Evolutionary conservation across 2,797 vertebrate genomes (phyloP).

Genomic region (Sebastes matsubarae): DNA sequence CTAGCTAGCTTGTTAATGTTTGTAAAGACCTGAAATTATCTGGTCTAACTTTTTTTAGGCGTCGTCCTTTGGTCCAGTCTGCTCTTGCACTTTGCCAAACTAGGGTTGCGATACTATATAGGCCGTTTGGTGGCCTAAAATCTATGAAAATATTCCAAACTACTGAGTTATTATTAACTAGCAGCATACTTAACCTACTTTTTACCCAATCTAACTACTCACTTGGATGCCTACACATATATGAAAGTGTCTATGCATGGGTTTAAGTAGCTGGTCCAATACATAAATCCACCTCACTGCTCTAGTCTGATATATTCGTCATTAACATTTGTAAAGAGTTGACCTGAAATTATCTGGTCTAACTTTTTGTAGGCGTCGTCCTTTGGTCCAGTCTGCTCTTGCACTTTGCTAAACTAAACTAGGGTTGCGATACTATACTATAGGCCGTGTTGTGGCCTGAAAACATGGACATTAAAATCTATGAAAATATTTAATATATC

Average conservation of each 20-base stretch:
- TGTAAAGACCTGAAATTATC: constrained; percentile 7
- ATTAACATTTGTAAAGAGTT: constrained; percentile 29
- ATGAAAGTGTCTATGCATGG: neutral
- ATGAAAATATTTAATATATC: no score
- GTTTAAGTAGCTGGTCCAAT: neutral
- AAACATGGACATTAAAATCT: neutral
- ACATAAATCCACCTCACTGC: neutral
- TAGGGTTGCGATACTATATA: neutral
- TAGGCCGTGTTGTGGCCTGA: neutral
- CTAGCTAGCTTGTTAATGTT: constrained; percentile 50
- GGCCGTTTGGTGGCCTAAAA: neutral
- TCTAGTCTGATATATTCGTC: constrained; percentile 6
- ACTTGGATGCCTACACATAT: neutral
- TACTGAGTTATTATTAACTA: neutral
- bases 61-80: constrained; percentile 10
- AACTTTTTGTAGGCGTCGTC: constrained; percentile 35
- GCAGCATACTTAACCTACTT: neutral
- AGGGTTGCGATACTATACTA: neutral
- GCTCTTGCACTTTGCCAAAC: neutral
- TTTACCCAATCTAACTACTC: neutral
- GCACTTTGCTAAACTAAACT: neutral
- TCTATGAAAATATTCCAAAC: neutral
- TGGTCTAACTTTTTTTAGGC: constrained; percentile 27
- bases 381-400: neutral
- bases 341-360: neutral